Evolutionary conservation across 2,888 invertebrate genomes (phyloP), one percentile per base, ranked within the genome.

Genomic region (Xiphydria camelus): DNA sequence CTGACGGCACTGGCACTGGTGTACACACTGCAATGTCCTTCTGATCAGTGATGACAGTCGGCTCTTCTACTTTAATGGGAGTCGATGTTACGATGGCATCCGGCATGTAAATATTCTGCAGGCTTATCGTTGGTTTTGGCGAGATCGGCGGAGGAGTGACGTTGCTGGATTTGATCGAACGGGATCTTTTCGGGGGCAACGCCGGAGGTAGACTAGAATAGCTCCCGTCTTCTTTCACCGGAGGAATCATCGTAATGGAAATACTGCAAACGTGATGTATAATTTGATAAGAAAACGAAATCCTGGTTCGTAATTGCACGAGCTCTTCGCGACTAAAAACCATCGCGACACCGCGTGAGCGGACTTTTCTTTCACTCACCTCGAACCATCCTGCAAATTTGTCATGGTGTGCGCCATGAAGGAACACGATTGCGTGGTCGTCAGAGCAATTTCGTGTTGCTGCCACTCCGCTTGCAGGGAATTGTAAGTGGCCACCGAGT

Each of bases 401-500:
- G 71, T 68, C 54, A 70, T 55, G 7, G 71, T 72, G 37, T 66
- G 67, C 9, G 69, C 64, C 65, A 78, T 76, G 56, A 82, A 82
- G 18, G 82, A 81, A 63, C 82, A 83, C 1, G 82, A 82, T 59
- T 83, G 82, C 9, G 82, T 79, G 4, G 81, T 80, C 5, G 82
- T 78, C 37, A 83, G 70, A 35, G 79, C 68, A 66, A 76, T 74
- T 57, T 75, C 74, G 45, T 75, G 78, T 45, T 79, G 78, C 49
- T 79, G 79, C 80, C 79, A 80, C 63, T 82, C 78, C 2, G 80
- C 75, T 64, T 82, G 83, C 62, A 82, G 78, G 45, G 78, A 76
- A 57, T 86, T 86, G 71, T 86, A 89, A 4, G 89, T 85, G 72
- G 94, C 92, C 66, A 94, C 85, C 3, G 94, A 94, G 76, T 93